Conservation (phyloP, 2,113 vertebrate species). For the Sinosuthora webbiana region DNA sequence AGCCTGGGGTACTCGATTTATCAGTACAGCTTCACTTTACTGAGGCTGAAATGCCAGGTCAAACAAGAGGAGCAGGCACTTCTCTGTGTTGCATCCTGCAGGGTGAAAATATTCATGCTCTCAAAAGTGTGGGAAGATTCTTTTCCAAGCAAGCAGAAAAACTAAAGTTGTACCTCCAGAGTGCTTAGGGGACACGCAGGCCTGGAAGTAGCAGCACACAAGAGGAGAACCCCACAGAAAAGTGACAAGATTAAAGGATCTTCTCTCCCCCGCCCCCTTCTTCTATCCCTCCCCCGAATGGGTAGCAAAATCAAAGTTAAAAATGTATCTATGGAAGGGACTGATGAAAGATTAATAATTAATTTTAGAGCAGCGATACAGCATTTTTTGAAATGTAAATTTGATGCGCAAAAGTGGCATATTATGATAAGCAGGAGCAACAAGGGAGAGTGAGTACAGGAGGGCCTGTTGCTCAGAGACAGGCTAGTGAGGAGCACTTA, state of each 20-base stretch:
- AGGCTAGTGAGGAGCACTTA: slow-evolving; percentile 38
- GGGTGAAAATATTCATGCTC: slow-evolving; percentile 4
- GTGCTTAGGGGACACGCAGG: not conserved
- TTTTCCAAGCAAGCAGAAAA: not conserved
- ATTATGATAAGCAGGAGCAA: slow-evolving; percentile 69
- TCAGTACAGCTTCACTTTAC: not conserved
- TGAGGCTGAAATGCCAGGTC: slow-evolving; percentile 3
- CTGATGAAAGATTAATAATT: slow-evolving; percentile 76
- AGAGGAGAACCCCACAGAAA: slow-evolving; percentile 58
- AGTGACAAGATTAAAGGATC: slow-evolving; percentile 68
- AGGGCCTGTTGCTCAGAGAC: slow-evolving; percentile 61
- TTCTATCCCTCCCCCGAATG: slow-evolving; percentile 34
- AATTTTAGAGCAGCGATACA: slow-evolving; percentile 69
- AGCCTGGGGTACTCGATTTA: not conserved
- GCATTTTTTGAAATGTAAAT: slow-evolving; percentile 79
- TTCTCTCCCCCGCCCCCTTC: slow-evolving; percentile 36
- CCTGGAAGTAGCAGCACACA: slow-evolving; percentile 10
- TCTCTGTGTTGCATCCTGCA: not conserved
- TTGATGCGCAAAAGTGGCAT: slow-evolving; percentile 64
- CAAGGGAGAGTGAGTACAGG: slow-evolving; percentile 38
- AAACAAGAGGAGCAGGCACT: not conserved
- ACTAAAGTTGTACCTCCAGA: slow-evolving; percentile 4
- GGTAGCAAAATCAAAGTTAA: slow-evolving; percentile 74
- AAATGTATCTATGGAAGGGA: slow-evolving; percentile 70
- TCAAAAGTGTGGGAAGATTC: not conserved